A percentile compares a stretch with the other conserved stretches of the same genome.
phyloP scores from a whole-genome alignment of 2,888 invertebrate species.

The Drosophila meridiana region DNA sequence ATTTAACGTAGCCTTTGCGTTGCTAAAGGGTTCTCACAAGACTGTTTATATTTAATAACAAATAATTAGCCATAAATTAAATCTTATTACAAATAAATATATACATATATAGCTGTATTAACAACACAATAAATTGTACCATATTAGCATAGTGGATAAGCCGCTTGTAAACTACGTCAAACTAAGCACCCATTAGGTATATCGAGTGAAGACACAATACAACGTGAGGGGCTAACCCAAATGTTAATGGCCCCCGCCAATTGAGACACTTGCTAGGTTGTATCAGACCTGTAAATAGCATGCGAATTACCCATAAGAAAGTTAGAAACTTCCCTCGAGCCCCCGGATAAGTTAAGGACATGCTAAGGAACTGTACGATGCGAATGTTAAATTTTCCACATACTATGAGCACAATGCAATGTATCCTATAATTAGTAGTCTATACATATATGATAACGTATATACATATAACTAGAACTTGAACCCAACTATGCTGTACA shows the following conservation, averaged over 20 bases:
- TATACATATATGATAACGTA: slow-evolving; percentile 52
- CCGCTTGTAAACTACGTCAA: slow-evolving; percentile 63
- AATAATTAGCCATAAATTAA: not conserved
- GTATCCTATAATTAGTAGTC: slow-evolving; percentile 82
- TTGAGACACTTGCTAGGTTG: slow-evolving; percentile 79
- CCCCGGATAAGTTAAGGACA: slow-evolving; percentile 4
- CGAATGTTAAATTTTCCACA: slow-evolving; percentile 67
- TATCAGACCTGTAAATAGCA: slow-evolving; percentile 73
- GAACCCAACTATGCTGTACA: slow-evolving; percentile 44
- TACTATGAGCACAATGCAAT: slow-evolving; percentile 82
- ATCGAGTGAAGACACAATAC: slow-evolving; percentile 64
- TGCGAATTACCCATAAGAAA: slow-evolving; percentile 23
- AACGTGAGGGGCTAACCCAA: slow-evolving; percentile 41
- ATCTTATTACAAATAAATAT: slow-evolving; percentile 12
- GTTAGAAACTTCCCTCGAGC: not conserved
- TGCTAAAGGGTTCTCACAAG: slow-evolving; percentile 69
- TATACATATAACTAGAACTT: slow-evolving; percentile 43
- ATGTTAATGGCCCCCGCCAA: slow-evolving; percentile 45
- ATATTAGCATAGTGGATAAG: slow-evolving; percentile 46
- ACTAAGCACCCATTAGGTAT: slow-evolving; percentile 78
- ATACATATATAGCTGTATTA: slow-evolving; percentile 56
- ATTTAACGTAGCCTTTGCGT: slow-evolving; percentile 61
- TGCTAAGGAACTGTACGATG: slow-evolving; percentile 44
- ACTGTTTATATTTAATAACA: slow-evolving; percentile 69
- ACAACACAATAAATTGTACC: slow-evolving; percentile 52